phyloP scores from a whole-genome alignment of 2,797 vertebrate species.

The Coranthus polyacanthus region DNA sequence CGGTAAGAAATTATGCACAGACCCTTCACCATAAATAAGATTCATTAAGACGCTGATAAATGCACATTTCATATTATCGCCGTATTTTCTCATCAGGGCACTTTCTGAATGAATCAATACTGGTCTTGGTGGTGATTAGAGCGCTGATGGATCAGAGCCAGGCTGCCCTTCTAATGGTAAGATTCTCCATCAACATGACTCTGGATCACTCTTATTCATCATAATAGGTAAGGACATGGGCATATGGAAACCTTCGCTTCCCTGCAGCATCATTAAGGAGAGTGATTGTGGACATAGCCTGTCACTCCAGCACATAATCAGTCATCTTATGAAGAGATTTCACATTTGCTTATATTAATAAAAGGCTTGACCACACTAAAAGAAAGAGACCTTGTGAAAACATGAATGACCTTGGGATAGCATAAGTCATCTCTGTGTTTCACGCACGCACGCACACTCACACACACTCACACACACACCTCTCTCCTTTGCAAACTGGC shows the following conservation, averaged over 20 bases:
- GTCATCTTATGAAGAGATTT: conserved; percentile 71
- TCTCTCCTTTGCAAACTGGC: conserved; percentile 48
- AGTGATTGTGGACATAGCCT: conserved; percentile 71
- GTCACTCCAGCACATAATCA: conserved; percentile 72
- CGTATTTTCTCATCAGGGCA: conserved; percentile 78
- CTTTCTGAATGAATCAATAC: conserved; percentile 86
- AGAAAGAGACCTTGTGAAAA: conserved; percentile 76
- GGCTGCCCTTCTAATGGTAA: conserved; percentile 79
- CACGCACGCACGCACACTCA: conserved; percentile 11
- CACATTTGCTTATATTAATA: conserved; percentile 77
- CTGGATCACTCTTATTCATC: conserved; percentile 80
- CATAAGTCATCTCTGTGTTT: conserved; percentile 49
- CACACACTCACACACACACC: background rate
- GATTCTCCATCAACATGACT: conserved; percentile 84
- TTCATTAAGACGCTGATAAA: conserved; percentile 81
- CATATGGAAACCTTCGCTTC: conserved; percentile 74
- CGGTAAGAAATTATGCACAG: conserved; percentile 69
- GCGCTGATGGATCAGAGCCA: conserved; percentile 82
- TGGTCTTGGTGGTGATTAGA: conserved; percentile 80
- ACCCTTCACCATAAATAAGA: conserved; percentile 81
- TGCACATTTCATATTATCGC: conserved; percentile 77
- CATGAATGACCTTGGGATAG: conserved; percentile 79
- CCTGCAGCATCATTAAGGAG: conserved; percentile 75
- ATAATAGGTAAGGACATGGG: conserved; percentile 80
- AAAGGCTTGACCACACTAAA: conserved; percentile 65